Conservation (phyloP, 2,113 vertebrate species). For the Tapirus terrestris region DNA sequence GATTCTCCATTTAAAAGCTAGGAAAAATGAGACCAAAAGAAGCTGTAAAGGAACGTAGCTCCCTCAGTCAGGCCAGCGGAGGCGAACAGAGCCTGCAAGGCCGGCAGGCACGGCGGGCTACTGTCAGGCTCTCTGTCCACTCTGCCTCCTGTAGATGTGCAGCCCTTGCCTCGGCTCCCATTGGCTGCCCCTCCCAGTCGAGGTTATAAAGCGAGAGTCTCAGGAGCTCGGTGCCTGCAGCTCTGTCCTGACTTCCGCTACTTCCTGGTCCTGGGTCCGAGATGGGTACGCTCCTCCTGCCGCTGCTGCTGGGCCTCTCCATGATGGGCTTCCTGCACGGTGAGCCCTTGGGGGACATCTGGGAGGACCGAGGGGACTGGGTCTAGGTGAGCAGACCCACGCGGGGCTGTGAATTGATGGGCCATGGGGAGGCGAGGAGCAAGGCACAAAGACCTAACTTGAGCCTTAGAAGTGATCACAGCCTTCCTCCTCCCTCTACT, state of each 20-base stretch:
- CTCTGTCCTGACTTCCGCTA: not conserved
- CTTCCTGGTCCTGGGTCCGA: not conserved
- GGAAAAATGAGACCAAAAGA: not conserved
- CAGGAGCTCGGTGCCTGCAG: not conserved
- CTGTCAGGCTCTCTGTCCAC: fast-evolving
- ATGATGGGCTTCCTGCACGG: not conserved
- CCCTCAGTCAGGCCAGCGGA: not conserved
- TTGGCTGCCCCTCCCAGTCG: not conserved
- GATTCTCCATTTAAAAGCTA: not conserved
- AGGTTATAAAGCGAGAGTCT: not conserved
- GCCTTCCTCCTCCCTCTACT: too few species aligned
- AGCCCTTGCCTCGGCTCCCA: not conserved
- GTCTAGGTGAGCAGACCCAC: not conserved
- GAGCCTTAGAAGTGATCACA: not conserved
- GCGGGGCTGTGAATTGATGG: not conserved
- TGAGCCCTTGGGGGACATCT: not conserved
- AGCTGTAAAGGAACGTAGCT: too few species aligned
- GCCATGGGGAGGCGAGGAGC: not conserved
- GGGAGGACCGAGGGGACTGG: too few species aligned
- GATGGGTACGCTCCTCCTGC: not conserved
- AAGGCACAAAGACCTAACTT: not conserved
- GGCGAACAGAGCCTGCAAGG: not conserved
- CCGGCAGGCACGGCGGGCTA: fast-evolving
- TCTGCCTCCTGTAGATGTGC: not conserved
- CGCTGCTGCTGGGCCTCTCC: not conserved